Percentiles rank a stretch among this genome's conserved stretches.
Conservation (phyloP, 2,113 vertebrate species). For the Salvator merianae region DNA sequence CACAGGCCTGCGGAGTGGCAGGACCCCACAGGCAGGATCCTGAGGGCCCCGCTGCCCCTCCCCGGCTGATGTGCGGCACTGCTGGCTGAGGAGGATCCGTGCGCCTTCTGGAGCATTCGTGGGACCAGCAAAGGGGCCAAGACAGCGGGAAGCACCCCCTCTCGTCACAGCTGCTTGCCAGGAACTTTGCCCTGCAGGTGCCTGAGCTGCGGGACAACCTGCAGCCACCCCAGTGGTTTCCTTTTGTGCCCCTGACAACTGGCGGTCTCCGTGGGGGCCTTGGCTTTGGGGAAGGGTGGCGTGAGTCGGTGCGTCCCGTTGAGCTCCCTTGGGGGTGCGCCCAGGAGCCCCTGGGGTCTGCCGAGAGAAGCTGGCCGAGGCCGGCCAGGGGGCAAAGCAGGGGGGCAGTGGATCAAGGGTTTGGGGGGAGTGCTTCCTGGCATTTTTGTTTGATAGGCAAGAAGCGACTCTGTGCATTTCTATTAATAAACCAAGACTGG, state of each 20-base stretch:
- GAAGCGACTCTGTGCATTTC: background rate
- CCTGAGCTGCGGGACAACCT: too few relatives aligned
- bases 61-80: constrained; percentile 14
- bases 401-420: too few relatives aligned
- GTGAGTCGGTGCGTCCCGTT: too few relatives aligned
- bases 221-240: too few relatives aligned
- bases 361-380: background rate
- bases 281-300: too few relatives aligned
- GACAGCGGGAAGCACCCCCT: background rate
- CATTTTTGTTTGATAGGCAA: background rate
- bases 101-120: background rate
- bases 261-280: too few relatives aligned
- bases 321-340: background rate
- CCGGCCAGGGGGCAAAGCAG: background rate
- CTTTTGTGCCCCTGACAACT: too few relatives aligned
- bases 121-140: background rate
- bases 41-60: constrained; percentile 32
- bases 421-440: background rate
- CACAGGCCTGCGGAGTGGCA: constrained; percentile 52
- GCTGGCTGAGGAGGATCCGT: background rate
- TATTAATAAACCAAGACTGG: background rate
- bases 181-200: too few relatives aligned
- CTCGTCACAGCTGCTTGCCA: too few relatives aligned
- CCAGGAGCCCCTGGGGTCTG: background rate
- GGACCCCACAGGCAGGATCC: constrained; percentile 45